phyloP scores from a whole-genome alignment of 1,140 invertebrate genomes.

The Tetramorium simillimum region DNA sequence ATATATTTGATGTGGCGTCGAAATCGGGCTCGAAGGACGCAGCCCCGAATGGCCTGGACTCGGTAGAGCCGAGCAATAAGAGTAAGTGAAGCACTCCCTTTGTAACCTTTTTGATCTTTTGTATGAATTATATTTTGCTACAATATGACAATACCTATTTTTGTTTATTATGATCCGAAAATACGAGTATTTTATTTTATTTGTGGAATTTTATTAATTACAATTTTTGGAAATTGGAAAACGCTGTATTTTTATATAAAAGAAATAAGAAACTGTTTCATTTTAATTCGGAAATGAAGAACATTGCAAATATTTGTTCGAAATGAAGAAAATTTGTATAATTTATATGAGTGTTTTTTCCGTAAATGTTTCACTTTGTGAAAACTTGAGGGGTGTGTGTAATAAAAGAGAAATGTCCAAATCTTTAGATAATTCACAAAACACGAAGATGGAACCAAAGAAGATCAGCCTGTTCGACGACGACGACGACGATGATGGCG shows the following conservation, averaged over 20 bases:
- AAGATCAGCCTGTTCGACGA: slow-evolving; percentile 67
- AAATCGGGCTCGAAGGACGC: slow-evolving; percentile 20
- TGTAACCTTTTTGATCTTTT: not conserved
- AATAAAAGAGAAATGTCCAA: not conserved
- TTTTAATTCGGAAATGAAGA: not conserved
- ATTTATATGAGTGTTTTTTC: not conserved
- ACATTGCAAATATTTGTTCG: not conserved
- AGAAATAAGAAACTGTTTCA: not conserved
- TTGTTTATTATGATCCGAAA: not conserved
- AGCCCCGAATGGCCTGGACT: slow-evolving; percentile 11
- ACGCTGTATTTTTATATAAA: not conserved
- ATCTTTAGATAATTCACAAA: slow-evolving; percentile 26
- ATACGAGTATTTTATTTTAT: not conserved
- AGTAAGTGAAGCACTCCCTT: not conserved
- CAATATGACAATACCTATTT: not conserved
- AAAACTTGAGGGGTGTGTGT: not conserved
- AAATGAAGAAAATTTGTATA: not conserved
- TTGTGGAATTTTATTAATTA: not conserved
- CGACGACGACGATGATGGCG: slow-evolving; percentile 54
- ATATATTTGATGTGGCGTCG: slow-evolving; percentile 73
- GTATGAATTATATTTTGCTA: not conserved
- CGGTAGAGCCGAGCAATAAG: not conserved
- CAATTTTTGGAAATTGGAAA: not conserved
- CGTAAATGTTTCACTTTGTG: not conserved
- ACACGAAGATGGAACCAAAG: slow-evolving; percentile 9